These are phyloP conservation scores for Onychorhynchus coronatus DNA, from an alignment of 2,113 vertebrate genomes.

Conservation along the genomic window DNA sequence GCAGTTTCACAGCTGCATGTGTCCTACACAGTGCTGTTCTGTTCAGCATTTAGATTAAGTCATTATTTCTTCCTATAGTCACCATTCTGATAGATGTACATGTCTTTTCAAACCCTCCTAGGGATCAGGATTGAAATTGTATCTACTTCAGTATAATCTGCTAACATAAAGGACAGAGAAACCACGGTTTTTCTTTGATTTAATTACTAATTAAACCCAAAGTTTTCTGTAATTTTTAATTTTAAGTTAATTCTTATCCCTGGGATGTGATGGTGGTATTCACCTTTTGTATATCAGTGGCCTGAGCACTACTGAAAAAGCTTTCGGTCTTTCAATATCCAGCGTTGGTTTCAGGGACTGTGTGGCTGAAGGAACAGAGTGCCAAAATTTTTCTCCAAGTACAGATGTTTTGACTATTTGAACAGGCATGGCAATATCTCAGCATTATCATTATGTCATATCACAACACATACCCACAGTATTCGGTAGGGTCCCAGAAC, in stretches of 20 bases:
- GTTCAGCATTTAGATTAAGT: constrained; percentile 6
- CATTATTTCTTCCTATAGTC: constrained; percentile 4
- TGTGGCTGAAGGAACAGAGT: background rate
- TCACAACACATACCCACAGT: background rate
- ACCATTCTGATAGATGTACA: background rate
- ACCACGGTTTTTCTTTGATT: background rate
- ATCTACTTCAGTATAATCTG: background rate
- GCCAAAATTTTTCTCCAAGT: background rate
- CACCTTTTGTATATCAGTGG: background rate
- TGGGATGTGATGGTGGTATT: background rate
- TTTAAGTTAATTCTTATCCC: background rate
- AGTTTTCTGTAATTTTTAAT: background rate
- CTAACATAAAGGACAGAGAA: background rate
- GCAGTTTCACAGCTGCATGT: constrained; percentile 43
- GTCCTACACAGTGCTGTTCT: constrained; percentile 13
- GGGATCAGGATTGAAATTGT: background rate
- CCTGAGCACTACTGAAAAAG: background rate
- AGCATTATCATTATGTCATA: background rate
- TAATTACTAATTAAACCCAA: background rate
- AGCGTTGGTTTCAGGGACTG: background rate
- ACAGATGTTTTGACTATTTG: background rate
- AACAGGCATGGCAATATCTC: background rate
- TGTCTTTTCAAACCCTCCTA: background rate
- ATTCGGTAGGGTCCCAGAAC: background rate
- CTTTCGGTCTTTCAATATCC: background rate